Evolutionary conservation across 1,140 invertebrate species (phyloP), one percentile per base, ranked within the genome.

Genomic region (Drosophila athabasca): DNA sequence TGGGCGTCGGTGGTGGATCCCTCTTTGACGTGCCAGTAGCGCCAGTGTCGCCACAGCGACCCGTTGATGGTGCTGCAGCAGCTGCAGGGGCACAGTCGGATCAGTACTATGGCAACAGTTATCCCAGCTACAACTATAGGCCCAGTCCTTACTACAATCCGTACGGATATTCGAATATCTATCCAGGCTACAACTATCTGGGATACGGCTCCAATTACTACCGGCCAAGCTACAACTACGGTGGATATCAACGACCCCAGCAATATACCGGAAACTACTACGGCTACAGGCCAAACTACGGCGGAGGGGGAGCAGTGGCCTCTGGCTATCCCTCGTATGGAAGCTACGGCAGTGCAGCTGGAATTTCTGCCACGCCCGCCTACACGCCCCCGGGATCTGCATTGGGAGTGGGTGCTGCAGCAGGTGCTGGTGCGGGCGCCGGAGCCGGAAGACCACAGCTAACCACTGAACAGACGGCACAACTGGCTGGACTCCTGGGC

Each of bases 401-500:
- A 2, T 8, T 48, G 31, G 48, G 49, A 19, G n/a, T 26, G 6
- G 49, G 43, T 13, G 9, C 31, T 8, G 68, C 49, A 52, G 13
- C 39, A 1, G 62, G 39, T 43, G 59, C 9, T 0, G 58, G 58
- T 15, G 13, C 17, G 0, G 58, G 59, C 31, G 48, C 13, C 1
- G 55, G 50, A 31, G 41, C 46, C 50, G 68, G 57, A 2, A 72
- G 48, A 7, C 59, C 76, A 0, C 83, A 88, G 31, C 24, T 88
- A 0, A 67, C 22, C 8, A 78, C 65, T 2, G 79, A 60, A 1
- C 83, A 87, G 29, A 71, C 84, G 5, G 79, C 83, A 0, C 83
- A 87, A 26, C n/a, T 87, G 3, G 83, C 83, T 0, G 83, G 75
- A 3, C 65, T 79, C 2, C 15, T 87, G 49, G 83, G 83, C 9